phyloP scores from a whole-genome alignment of 1,140 invertebrate genomes.

The Heliothis virescens region DNA sequence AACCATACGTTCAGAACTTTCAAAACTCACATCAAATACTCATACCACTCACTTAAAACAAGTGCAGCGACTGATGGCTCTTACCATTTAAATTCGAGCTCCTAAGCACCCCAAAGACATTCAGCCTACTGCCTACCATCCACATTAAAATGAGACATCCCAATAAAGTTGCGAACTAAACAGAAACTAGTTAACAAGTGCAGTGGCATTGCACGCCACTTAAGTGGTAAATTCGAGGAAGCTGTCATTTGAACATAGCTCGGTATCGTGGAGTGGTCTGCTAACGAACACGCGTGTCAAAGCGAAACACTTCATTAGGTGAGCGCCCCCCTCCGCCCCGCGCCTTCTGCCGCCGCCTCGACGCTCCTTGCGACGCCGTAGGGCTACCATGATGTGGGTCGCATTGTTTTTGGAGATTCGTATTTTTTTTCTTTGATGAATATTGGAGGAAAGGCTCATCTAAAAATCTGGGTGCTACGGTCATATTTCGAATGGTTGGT shows the following conservation, averaged over 20 bases:
- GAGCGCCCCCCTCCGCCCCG: conserved; percentile 64
- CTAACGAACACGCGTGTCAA: conserved; percentile 85
- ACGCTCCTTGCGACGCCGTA: conserved; percentile 66
- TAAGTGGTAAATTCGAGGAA: conserved; percentile 84
- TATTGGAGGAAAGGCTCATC: no score
- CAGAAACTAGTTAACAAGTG: conserved; percentile 80
- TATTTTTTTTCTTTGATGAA: neutral
- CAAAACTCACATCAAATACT: neutral
- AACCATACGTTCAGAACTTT: neutral
- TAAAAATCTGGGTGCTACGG: no score
- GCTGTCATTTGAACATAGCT: conserved; percentile 82
- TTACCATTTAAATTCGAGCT: neutral
- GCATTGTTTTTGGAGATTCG: neutral
- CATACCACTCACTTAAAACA: neutral
- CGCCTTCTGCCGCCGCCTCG: conserved; percentile 50
- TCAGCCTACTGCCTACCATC: neutral
- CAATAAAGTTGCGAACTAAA: conserved; percentile 67
- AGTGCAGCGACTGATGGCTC: neutral
- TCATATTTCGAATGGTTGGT: no score
- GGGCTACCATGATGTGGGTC: conserved; percentile 39
- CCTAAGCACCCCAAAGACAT: conserved; percentile 12
- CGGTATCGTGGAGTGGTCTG: conserved; percentile 81
- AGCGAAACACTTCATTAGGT: conserved; percentile 86
- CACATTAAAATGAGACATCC: conserved; percentile 20
- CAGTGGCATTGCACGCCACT: conserved; percentile 80